These are phyloP conservation scores for Andrena dorsata DNA, from an alignment of 2,888 invertebrate genomes.

Conservation along the genomic window DNA sequence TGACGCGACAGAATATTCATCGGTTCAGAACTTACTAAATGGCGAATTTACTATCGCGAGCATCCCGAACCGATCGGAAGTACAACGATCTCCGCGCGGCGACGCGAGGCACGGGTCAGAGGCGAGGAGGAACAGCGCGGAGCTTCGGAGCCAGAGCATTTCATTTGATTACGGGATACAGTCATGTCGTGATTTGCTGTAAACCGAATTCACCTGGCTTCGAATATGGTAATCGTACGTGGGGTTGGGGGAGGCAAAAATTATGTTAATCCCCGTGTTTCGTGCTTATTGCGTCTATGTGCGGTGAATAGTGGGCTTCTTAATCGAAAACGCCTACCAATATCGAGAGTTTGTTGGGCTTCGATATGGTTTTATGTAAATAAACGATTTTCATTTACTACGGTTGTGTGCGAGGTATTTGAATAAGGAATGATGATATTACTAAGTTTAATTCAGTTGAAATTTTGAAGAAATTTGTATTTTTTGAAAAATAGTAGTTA, in stretches of 20 bases:
- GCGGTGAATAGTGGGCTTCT: neutral
- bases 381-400: no score
- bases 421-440: no score
- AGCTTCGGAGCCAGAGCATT: conserved; percentile 41
- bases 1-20: conserved; percentile 69
- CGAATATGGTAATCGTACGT: neutral
- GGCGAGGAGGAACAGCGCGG: neutral
- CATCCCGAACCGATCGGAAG: conserved; percentile 59
- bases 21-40: conserved; percentile 67
- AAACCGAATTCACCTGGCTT: conserved; percentile 19
- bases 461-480: no score
- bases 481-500: no score
- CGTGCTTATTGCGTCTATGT: neutral
- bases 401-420: no score
- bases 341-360: no score
- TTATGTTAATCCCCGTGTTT: neutral
- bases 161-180: conserved; percentile 62
- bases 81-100: conserved; percentile 40
- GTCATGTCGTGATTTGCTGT: conserved; percentile 38
- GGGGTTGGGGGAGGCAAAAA: neutral
- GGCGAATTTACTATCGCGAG: conserved; percentile 66
- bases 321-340: no score
- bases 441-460: no score
- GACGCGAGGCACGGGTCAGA: neutral
- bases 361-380: no score